Base-by-base conservation (phyloP, 2,888 invertebrate genomes). In the Polyommatus iphigenia region DNA sequence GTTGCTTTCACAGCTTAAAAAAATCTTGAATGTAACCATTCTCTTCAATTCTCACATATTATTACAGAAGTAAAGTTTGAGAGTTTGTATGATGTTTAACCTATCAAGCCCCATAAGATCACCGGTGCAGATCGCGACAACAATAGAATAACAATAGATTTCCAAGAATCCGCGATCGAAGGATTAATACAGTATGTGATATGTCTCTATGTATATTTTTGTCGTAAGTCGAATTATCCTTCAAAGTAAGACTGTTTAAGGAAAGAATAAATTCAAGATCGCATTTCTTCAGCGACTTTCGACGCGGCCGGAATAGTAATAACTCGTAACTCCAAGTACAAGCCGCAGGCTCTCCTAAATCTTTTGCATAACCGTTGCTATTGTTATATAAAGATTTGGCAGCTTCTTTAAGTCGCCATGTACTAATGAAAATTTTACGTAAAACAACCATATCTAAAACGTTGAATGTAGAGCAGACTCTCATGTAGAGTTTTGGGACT, bases 361-460 rank as follows among this genome's bases (percentile, higher is more conserved):
- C 67, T 67, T 67, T 67, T 67, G 32, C 67, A 67, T 67, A 67
- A 67, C 67, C 29, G 54, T 4, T 13, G 62, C 62, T 62, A 62
- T 24, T 67, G 20, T 67, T 67, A 18, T 32, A 67, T 29, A 67
- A 67, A 67, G 24, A 13, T 67, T 24, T 67, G 62, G 29, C 67
- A 15, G 67, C 15, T 67, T 67, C 67, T 62, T 29, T 15, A 18
- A 18, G 29, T 24, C 29, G 13, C 13, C 24, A 24, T 67, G 5
- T 59, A 24, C 15, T 24, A 15, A 67, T 24, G 24, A 67, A 67
- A 29, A 29, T 59, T 59, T 59, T 1, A 20, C 7, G 8, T 59
- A 59, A 20, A 59, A 32, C 13, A 32, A 15, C 29, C 29, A 13
- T 29, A 67, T 67, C 67, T 29, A 29, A 67, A 29, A 67, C 24